These are phyloP conservation scores for Falco punctatus DNA, from an alignment of 2,113 vertebrate genomes.

Conservation along the genomic window DNA sequence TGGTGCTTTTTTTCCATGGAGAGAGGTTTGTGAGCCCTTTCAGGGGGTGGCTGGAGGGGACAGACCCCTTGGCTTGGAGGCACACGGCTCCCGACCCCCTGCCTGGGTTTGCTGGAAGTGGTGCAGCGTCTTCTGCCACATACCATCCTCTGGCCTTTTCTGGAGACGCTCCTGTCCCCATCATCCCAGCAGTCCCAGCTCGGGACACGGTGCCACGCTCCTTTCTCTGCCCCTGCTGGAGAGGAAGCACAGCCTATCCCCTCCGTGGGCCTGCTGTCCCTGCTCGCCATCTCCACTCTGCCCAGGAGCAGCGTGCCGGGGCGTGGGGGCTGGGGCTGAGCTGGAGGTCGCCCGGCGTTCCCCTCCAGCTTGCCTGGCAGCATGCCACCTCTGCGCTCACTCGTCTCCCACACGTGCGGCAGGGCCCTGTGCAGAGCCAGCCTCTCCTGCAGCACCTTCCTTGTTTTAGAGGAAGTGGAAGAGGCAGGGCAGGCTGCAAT, in stretches of 20 bases:
- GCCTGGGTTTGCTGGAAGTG: background rate
- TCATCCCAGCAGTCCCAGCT: background rate
- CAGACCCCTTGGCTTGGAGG: background rate
- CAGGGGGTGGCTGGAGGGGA: background rate
- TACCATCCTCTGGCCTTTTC: background rate
- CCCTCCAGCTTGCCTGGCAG: background rate
- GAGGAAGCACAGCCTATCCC: background rate
- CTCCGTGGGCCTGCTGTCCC: background rate
- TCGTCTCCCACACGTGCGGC: background rate
- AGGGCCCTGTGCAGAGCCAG: background rate
- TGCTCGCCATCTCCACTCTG: background rate
- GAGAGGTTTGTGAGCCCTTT: constrained; percentile 62
- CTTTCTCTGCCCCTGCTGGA: background rate
- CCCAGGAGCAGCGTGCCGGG: background rate
- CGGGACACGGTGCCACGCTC: background rate
- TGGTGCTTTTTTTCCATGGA: constrained; percentile 73
- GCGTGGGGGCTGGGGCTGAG: background rate
- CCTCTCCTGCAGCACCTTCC: constrained; percentile 62
- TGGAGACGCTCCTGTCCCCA: background rate
- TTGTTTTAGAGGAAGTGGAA: constrained; percentile 80
- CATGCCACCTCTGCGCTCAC: background rate
- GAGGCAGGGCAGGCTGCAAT: background rate
- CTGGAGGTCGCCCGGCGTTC: background rate
- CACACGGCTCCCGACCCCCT: background rate
- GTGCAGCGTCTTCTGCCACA: background rate